Evolutionary conservation across 2,888 invertebrate genomes (phyloP).

Genomic region (Dicycla oo): DNA sequence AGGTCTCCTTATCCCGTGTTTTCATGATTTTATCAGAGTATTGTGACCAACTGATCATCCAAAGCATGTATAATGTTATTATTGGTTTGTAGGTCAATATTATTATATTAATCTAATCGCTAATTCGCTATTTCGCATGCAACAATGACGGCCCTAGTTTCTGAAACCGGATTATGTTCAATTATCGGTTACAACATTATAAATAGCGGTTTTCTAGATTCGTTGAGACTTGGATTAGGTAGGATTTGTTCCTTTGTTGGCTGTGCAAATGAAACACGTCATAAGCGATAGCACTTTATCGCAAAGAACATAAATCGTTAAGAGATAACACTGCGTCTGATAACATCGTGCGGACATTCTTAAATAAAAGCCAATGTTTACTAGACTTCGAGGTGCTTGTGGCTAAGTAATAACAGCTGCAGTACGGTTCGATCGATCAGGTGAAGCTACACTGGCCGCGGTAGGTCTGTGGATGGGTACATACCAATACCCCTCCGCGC

Average conservation of each 20-base stretch:
- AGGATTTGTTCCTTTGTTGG: slow-evolving; percentile 10
- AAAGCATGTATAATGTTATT: background rate
- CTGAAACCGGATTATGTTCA: slow-evolving; percentile 33
- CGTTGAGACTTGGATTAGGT: background rate
- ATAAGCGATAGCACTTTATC: slow-evolving; percentile 21
- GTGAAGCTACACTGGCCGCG: no score
- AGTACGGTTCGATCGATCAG: no score
- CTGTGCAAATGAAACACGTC: slow-evolving; percentile 26
- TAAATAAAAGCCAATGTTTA: no score
- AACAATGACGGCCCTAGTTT: slow-evolving; percentile 13
- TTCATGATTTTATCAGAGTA: background rate
- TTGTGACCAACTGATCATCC: slow-evolving; percentile 4
- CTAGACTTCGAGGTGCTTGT: no score
- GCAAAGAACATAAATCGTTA: background rate
- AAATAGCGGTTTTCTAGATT: slow-evolving; percentile 8
- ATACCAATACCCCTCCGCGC: no score
- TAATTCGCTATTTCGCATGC: slow-evolving; percentile 44
- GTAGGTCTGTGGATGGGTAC: no score
- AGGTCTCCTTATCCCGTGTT: background rate
- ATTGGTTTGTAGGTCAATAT: slow-evolving; percentile 56
- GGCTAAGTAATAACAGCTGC: no score
- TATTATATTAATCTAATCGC: slow-evolving; percentile 52
- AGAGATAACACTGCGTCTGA: no score
- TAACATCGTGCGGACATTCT: no score
- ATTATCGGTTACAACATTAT: slow-evolving; percentile 11